Evolutionary conservation across 2,797 vertebrate species (phyloP).

Genomic region (Acanthiza pusilla): DNA sequence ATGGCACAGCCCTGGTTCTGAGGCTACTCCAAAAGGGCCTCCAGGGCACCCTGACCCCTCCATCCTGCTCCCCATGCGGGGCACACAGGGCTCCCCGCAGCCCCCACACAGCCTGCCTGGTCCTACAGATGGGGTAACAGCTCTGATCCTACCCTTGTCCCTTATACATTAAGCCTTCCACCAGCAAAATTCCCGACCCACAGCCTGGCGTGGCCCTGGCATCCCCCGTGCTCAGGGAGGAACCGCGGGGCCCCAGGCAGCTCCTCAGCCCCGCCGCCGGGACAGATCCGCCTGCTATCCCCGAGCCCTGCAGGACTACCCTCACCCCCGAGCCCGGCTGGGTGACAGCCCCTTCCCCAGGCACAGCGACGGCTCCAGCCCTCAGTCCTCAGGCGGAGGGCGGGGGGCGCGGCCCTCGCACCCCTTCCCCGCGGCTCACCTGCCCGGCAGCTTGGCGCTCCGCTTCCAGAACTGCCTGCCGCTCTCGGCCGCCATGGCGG

Average conservation of each 20-base stretch:
- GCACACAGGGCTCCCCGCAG: not conserved
- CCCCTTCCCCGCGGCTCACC: constrained; percentile 73
- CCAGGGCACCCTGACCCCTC: not conserved
- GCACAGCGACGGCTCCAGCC: not conserved
- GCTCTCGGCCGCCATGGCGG: constrained; percentile 89
- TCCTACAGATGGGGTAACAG: not conserved
- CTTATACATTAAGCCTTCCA: fast-evolving
- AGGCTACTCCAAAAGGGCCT: fast-evolving
- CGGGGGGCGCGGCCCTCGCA: not conserved
- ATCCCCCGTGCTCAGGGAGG: fast-evolving
- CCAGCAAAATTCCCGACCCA: not conserved
- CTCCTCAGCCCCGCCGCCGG: not conserved
- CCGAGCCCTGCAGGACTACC: fast-evolving
- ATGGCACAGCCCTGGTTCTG: fast-evolving
- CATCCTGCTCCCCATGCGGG: not conserved
- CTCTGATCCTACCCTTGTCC: not conserved
- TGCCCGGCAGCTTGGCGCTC: constrained; percentile 90
- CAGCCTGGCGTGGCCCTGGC: not conserved
- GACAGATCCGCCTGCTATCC: fast-evolving
- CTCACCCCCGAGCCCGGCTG: not conserved
- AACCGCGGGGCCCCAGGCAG: not conserved
- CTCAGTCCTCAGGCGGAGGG: not conserved
- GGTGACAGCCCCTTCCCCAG: not conserved
- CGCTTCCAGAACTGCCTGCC: constrained; percentile 93
- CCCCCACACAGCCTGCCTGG: not conserved